Conservation (phyloP, 2,113 vertebrate genomes). For the Cryptoleucopteryx plumbea region DNA sequence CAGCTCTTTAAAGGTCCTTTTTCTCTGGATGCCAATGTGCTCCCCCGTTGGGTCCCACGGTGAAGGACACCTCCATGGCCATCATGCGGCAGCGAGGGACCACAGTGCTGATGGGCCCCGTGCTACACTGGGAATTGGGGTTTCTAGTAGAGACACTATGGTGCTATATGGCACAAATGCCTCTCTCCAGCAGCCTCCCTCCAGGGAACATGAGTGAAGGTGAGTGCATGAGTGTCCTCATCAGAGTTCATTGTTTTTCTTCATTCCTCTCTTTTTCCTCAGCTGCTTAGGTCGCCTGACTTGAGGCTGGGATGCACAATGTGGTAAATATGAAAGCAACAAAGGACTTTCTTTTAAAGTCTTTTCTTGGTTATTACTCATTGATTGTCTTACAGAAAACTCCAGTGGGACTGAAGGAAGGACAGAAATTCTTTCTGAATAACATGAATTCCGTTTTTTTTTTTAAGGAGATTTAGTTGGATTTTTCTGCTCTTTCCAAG, state of each 20-base stretch:
- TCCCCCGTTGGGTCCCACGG: accelerated
- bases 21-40: background rate
- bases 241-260: background rate
- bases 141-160: background rate
- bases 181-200: background rate
- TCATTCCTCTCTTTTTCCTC: background rate
- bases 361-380: background rate
- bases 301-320: background rate
- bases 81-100: accelerated
- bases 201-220: background rate
- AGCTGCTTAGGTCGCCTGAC: accelerated
- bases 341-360: background rate
- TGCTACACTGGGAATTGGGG: background rate
- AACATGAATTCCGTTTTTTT: background rate
- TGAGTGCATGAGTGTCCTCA: background rate
- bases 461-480: background rate
- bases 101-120: accelerated
- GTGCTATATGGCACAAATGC: background rate
- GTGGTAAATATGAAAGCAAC: background rate
- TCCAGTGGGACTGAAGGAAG: background rate
- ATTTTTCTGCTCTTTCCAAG: background rate
- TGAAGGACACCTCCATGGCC: background rate
- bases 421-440: background rate
- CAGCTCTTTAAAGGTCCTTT: background rate
- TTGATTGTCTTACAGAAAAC: background rate